Evolutionary conservation across 2,888 invertebrate genomes (phyloP).

Genomic region (Marasmarcha lunaedactyla): DNA sequence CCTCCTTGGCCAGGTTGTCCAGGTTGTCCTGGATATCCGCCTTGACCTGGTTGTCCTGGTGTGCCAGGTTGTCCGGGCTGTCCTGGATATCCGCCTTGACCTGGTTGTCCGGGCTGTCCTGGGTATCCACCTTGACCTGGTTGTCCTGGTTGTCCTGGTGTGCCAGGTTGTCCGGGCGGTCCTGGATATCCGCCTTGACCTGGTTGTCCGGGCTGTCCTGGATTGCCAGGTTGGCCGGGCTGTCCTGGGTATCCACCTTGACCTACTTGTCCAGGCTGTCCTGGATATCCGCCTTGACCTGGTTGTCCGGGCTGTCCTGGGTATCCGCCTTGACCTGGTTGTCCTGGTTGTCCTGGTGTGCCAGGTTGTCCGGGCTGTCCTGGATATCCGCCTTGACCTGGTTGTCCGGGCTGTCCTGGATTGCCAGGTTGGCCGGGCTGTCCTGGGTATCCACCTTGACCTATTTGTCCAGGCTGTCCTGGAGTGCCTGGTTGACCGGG

Average conservation of each 20-base stretch:
- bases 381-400: too few species aligned
- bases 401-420: too few species aligned
- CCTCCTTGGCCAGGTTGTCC: slow-evolving; percentile 8
- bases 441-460: too few species aligned
- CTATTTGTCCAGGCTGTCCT: too few species aligned
- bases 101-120: slow-evolving; percentile 21
- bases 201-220: neutral
- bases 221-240: neutral
- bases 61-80: slow-evolving; percentile 6
- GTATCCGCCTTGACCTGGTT: neutral
- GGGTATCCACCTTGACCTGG: slow-evolving; percentile 18
- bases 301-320: slow-evolving; percentile 11
- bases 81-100: slow-evolving; percentile 16
- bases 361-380: slow-evolving; percentile 12
- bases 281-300: slow-evolving; percentile 15
- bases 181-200: slow-evolving; percentile 7
- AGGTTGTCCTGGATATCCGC: slow-evolving; percentile 10
- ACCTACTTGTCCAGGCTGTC: neutral
- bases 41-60: slow-evolving; percentile 18
- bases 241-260: neutral
- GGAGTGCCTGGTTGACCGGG: too few species aligned
- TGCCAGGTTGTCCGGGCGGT: slow-evolving; percentile 11
- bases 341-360: neutral
- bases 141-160: slow-evolving; percentile 13
- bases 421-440: too few species aligned